phyloP scores from a whole-genome alignment of 2,888 invertebrate species.

The Entomobrya proxima region DNA sequence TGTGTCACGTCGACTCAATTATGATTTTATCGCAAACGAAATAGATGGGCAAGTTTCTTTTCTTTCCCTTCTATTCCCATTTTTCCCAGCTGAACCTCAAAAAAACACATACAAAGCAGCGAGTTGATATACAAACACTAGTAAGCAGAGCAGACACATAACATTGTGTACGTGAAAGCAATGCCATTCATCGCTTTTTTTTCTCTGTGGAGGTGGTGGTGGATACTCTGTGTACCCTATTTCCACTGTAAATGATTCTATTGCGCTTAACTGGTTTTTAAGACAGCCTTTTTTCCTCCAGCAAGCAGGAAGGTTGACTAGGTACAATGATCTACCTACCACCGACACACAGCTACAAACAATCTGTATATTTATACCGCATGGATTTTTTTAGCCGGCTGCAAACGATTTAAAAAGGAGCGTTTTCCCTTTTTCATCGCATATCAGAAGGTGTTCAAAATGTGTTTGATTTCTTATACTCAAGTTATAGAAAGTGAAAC shows the following conservation, averaged over 20 bases:
- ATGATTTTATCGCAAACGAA: constrained; percentile 75
- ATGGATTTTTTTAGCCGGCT: constrained; percentile 48
- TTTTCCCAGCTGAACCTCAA: constrained; percentile 54
- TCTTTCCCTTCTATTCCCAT: constrained; percentile 75
- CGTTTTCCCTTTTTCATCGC: constrained; percentile 39
- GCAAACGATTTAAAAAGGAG: constrained; percentile 34
- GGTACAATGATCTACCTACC: not conserved
- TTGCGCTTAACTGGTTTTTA: constrained; percentile 7
- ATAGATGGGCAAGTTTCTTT: constrained; percentile 76
- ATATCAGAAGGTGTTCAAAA: constrained; percentile 34
- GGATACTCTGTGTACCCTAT: not conserved
- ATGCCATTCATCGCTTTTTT: constrained; percentile 5
- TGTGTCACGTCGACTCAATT: constrained; percentile 76
- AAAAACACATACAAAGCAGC: constrained; percentile 33
- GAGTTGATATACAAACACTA: constrained; percentile 27
- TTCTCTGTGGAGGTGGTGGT: not conserved
- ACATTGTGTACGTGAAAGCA: not conserved
- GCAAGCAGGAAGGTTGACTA: not conserved
- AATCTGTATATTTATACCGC: constrained; percentile 3
- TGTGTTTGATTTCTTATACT: constrained; percentile 14
- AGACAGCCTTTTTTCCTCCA: constrained; percentile 5
- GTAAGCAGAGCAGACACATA: not conserved
- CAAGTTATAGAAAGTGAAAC: not conserved
- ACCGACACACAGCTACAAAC: constrained; percentile 9
- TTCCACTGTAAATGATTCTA: not conserved